phyloP scores from a whole-genome alignment of 2,888 invertebrate species.

The Gasteruption jaculator region DNA sequence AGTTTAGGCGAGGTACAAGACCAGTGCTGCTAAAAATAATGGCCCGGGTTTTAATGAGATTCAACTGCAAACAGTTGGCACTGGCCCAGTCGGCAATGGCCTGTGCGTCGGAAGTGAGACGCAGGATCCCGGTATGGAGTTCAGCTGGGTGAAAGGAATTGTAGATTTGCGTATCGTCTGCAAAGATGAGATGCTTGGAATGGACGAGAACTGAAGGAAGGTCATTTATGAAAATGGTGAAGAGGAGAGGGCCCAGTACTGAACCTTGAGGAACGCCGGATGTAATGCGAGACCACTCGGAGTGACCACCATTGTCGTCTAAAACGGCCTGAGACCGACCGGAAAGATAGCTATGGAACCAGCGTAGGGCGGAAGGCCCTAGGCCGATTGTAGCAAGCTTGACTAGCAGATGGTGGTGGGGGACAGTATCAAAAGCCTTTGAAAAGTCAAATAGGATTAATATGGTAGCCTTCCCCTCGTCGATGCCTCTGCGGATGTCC shows the following conservation, averaged over 20 bases:
- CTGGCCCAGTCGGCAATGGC: not conserved
- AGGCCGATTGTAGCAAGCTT: not conserved
- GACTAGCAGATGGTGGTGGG: not conserved
- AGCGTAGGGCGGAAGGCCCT: not conserved
- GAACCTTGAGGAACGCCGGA: conserved; percentile 2
- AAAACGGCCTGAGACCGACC: not conserved
- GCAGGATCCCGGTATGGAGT: not conserved
- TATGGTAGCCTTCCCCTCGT: conserved; percentile 3
- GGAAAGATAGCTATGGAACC: conserved; percentile 1
- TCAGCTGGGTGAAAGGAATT: not conserved
- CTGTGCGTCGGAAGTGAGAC: not conserved
- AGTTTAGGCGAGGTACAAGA: not conserved
- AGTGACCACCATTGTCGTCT: not conserved
- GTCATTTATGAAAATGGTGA: not conserved
- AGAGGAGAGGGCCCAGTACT: not conserved
- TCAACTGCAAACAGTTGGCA: not conserved
- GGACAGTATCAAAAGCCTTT: not conserved
- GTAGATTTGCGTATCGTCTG: not conserved
- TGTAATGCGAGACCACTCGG: not conserved
- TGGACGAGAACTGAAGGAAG: not conserved
- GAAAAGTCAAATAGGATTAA: conserved; percentile 11
- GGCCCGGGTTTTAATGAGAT: not conserved
- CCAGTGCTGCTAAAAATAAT: not conserved
- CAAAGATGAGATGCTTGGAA: not conserved
- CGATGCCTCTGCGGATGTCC: conserved; percentile 4